Evolutionary conservation across 1,140 invertebrate genomes (phyloP), one percentile per base, ranked within the genome.

Genomic region (Telenomus remus): DNA sequence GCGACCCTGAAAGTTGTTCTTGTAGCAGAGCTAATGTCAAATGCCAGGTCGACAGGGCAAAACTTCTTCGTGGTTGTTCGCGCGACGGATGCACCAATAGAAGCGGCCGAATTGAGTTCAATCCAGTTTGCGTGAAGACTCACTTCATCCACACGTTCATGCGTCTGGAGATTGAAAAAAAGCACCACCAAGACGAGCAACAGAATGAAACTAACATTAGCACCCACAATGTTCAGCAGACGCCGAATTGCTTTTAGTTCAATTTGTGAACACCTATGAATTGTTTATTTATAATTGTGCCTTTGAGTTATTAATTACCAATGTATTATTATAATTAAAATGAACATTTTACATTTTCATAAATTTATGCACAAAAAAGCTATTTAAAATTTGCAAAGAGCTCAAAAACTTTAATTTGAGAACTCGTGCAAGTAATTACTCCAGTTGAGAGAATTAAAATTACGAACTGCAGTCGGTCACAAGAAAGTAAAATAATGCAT

Each of bases 71-170:
- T 87, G 96, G 97, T 14, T 99, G 98, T 87, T 94, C 95, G 0
- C 92, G 95, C 70, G 97, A 98, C 80, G 95, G 96, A 48, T 99
- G 98, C 87, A 94, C 92, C 34, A 99, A 99, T 86, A 92, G 92
- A 1, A 93, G 93, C 51, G 98, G 98, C 6, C 90, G 98, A 57
- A 95, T 98, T 65, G 97, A 99, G 85, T 99, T 99, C 80, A 98
- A 99, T 87, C 96, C 97, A 0, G 92, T 97, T 27, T 91, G 97
- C 56, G 97, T 99, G 1, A 91, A 96, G 51, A 98, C 96, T n/a
- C 97, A 99, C 87, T 99, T 98, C 80, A 97, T 98, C 73, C 96
- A 98, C 81, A 99, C 97, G 0, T 89, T 99, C 8, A 98, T 98
- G 97, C 91, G 96, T 55, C 84, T 99, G 63, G 95, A 98, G 76